Evolutionary conservation across 1,140 invertebrate genomes (phyloP).

Genomic region (Drosophila ogumai): DNA sequence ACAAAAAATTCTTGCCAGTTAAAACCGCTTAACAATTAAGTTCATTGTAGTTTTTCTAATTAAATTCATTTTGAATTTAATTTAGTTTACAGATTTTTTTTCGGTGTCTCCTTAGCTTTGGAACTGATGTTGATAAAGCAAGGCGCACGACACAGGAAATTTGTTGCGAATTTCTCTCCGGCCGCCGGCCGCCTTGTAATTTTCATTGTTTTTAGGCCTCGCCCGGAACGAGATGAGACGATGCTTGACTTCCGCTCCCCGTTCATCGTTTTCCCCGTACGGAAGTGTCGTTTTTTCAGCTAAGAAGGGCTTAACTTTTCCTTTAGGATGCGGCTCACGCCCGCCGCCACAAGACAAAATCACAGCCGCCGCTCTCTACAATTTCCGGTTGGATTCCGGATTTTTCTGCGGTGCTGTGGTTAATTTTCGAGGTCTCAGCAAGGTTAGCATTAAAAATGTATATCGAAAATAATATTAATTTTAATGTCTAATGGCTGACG

Average conservation of each 20-base stretch:
- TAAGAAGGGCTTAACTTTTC: slow-evolving; percentile 76
- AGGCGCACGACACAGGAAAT: slow-evolving; percentile 45
- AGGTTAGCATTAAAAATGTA: slow-evolving; percentile 73
- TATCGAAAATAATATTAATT: slow-evolving; percentile 76
- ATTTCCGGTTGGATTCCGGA: slow-evolving; percentile 14
- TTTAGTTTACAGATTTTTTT: neutral
- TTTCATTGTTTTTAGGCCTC: slow-evolving; percentile 72
- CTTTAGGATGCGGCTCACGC: slow-evolving; percentile 70
- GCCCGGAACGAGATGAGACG: slow-evolving; percentile 51
- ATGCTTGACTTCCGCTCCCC: slow-evolving; percentile 48
- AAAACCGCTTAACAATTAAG: too few relatives aligned
- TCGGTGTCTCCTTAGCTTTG: slow-evolving; percentile 15
- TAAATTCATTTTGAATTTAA: too few relatives aligned
- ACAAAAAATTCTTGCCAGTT: too few relatives aligned
- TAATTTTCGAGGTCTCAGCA: slow-evolving; percentile 63
- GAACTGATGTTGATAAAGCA: slow-evolving; percentile 66
- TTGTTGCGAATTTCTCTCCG: slow-evolving; percentile 21
- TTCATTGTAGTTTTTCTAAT: too few relatives aligned
- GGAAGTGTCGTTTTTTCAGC: slow-evolving; percentile 81
- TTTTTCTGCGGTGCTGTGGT: slow-evolving; percentile 26
- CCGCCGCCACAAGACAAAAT: slow-evolving; percentile 26
- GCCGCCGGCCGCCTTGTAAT: slow-evolving; percentile 56
- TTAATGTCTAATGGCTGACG: slow-evolving; percentile 58
- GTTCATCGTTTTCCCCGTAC: slow-evolving; percentile 47
- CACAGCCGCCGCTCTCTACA: slow-evolving; percentile 10